These are phyloP conservation scores for Tolypeutes matacus DNA, from an alignment of 2,797 vertebrate species.

Conservation along the genomic window DNA sequence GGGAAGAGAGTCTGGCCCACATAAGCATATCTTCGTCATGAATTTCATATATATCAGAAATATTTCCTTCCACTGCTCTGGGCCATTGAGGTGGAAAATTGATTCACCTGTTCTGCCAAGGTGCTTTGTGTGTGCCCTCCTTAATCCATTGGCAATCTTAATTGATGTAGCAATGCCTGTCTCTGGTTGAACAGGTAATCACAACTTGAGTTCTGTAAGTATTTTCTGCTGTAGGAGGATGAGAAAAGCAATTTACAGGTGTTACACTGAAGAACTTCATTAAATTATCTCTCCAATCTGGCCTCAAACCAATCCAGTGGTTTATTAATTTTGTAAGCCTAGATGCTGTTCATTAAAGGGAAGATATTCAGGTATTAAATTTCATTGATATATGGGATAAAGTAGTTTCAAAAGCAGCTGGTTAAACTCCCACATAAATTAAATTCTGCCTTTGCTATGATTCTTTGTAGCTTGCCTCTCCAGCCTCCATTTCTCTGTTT, in stretches of 20 bases:
- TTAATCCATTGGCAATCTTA: slow-evolving; percentile 52
- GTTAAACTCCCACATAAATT: neutral
- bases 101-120: slow-evolving; percentile 30
- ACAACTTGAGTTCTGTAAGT: neutral
- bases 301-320: neutral
- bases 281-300: neutral
- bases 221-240: neutral
- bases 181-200: neutral
- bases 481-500: neutral
- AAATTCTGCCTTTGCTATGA: neutral
- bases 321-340: slow-evolving; percentile 14
- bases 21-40: neutral
- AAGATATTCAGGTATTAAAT: neutral
- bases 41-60: slow-evolving; percentile 30
- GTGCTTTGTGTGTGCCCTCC: neutral
- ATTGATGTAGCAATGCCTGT: slow-evolving; percentile 24
- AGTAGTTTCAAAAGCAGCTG: neutral
- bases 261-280: neutral
- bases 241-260: neutral
- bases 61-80: neutral
- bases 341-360: neutral
- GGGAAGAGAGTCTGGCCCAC: too few species aligned
- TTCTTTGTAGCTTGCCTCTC: neutral
- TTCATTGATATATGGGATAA: neutral
- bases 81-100: slow-evolving; percentile 69